Evolutionary conservation across 2,797 vertebrate genomes (phyloP), one percentile per base, ranked within the genome.

Genomic region (Caiman crocodilus): DNA sequence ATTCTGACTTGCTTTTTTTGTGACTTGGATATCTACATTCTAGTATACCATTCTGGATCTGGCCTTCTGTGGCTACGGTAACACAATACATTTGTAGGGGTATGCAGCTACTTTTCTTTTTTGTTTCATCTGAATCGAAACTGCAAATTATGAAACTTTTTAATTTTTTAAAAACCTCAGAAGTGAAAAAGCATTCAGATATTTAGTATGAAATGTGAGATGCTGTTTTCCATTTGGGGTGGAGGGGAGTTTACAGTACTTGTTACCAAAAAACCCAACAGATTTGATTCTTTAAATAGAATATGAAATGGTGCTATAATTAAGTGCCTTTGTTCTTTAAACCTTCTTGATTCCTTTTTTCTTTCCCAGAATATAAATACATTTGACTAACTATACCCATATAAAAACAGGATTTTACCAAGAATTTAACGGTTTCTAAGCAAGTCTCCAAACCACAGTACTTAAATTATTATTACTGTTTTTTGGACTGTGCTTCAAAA

Each of bases 401-500:
- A 5, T 21, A 79, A 87, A 64, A 76, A 84, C 9, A 59, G 59
- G 5, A 17, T 89, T 16, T 42, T 76, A 56, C n/a, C 9, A 18
- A 4, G 35, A 57, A 2, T 84, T 65, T 69, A 30, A 20, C 26
- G 67, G 18, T 63, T 90, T 85, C 74, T 18, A 91, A 73, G 26
- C 50, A 84, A 85, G 4, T 59, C 23, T 79, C 16, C 14, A 28
- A 15, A 79, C 59, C 58, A 42, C 35, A 21, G 25, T 7, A 57
- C 76, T 67, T 71, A 25, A 67, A 73, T 58, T 28, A 9, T 61
- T 25, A 42, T 14, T 23, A 23, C 26, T 25, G 57, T 85, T 86
- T 96, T 65, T 79, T 83, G 58, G 65, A 85, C 65, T 87, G 82
- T 13, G 0, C 88, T 94, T 91, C 82, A 74, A 16, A 28, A 88